A percentile compares a stretch with the other conserved stretches of the same genome.
Evolutionary conservation across 37 sponge, comb jelly and placozoan species (phyloP).

Genomic region (Hormiphora californensis): DNA sequence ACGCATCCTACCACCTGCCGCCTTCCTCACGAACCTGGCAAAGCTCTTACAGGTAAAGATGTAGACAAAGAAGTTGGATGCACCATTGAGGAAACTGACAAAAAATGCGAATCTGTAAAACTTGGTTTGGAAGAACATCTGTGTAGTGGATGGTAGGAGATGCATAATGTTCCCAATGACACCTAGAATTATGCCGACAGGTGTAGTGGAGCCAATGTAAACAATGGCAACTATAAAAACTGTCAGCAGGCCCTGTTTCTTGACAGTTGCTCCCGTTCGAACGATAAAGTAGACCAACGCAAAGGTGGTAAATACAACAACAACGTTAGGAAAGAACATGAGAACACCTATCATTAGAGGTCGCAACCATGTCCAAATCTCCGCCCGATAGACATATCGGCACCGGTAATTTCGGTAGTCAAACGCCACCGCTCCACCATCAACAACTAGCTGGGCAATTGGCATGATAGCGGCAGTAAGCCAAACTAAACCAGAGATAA

Average conservation of each 20-base stretch:
- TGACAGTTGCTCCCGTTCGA: background rate
- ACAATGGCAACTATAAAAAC: background rate
- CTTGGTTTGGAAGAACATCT: background rate
- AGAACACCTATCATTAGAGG: background rate
- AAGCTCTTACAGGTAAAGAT: background rate
- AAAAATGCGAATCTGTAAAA: slow-evolving; percentile 12
- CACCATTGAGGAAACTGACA: background rate
- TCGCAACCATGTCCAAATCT: slow-evolving; percentile 1
- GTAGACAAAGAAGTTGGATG: slow-evolving; percentile 34
- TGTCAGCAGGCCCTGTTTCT: background rate
- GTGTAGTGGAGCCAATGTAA: background rate
- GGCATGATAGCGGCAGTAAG: background rate
- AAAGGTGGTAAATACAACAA: background rate
- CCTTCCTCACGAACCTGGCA: background rate
- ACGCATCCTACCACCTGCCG: no score
- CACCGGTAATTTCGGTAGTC: slow-evolving; percentile 40
- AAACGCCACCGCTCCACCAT: background rate
- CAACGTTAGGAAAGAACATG: slow-evolving; percentile 14
- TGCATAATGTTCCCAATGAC: background rate
- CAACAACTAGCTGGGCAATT: background rate
- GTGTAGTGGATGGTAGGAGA: background rate
- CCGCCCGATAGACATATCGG: background rate
- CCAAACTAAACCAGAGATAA: background rate
- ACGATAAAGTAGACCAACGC: background rate
- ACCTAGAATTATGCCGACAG: slow-evolving; percentile 2